Evolutionary conservation across 2,113 vertebrate genomes (phyloP), one percentile per base, ranked within the genome.

Genomic region (Heterotis niloticus): DNA sequence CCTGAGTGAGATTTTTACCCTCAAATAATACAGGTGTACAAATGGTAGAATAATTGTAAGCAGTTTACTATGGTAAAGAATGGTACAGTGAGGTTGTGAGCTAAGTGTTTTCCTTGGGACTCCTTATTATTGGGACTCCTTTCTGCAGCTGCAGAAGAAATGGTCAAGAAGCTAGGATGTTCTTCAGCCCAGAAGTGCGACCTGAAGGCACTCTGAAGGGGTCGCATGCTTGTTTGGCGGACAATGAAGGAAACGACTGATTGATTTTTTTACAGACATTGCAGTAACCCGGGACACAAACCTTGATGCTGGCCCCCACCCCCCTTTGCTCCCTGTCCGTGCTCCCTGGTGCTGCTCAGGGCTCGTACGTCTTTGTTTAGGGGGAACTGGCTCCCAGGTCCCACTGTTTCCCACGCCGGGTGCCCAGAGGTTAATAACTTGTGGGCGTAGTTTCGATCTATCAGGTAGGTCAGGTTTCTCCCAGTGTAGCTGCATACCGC

Each of bases 391-490:
- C 64, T 24, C 80, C 59, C 83, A 85, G 85, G 81, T 85, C 82
- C 80, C 74, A 84, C 89, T 89, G 87, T 92, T 93, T 94, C 92
- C 90, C 91, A 93, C 90, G 87, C 85, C 62, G 83, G 83, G 85
- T 86, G 84, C 60, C 29, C 81, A 89, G 81, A 89, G 88, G 90
- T 91, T 92, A 92, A 91, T 87, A 80, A 57, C 51, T 89, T 87
- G 91, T 93, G 91, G 92, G 93, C 88, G 91, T 90, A 93, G 91
- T 93, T 94, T 94, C 92, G 91, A 94, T 92, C 91, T 76, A 79
- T 92, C 91, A 93, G 91, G 93, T 93, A 92, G 90, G 90, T 92
- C 90, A 88, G 91, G 92, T 93, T 94, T 93, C 92, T 92, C 86
- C 87, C 86, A 91, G 89, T 86, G 84, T 84, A 87, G 88, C 90